Percentiles rank a stretch among this genome's conserved stretches.
These are phyloP conservation scores for Theodoxus fluviatilis DNA, from an alignment of 2,888 invertebrate species.

Conservation along the genomic window DNA sequence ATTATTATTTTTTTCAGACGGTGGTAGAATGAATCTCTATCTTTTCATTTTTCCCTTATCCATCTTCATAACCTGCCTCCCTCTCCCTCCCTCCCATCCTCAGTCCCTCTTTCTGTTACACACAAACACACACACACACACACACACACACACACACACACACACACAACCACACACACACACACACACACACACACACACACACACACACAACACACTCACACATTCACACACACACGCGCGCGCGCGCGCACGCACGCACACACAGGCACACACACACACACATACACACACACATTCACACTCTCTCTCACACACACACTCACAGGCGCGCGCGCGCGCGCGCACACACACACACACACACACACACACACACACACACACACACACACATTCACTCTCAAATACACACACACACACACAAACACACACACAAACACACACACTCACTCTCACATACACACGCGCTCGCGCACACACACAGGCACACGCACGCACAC, in stretches of 20 bases:
- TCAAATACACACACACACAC: neutral
- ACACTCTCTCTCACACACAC: no score
- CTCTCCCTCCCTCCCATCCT: no score
- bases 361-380: neutral
- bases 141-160: neutral
- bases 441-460: no score
- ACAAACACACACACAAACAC: no score
- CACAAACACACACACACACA: neutral
- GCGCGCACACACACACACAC: neutral
- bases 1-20: no score
- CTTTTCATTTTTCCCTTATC: no score
- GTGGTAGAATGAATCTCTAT: no score
- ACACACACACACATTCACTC: neutral
- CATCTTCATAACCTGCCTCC: no score
- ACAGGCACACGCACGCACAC: no score
- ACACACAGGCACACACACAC: neutral
- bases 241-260: conserved; percentile 10
- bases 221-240: conserved; percentile 15
- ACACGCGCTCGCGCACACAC: no score
- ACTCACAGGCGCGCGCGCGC: neutral
- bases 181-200: neutral
- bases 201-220: neutral
- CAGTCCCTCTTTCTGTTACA: no score
- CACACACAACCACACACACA: conserved; percentile 12
- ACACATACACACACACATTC: neutral